Conservation (phyloP, 2,113 vertebrate species). For the Cryptomyrus ogoouensis region DNA sequence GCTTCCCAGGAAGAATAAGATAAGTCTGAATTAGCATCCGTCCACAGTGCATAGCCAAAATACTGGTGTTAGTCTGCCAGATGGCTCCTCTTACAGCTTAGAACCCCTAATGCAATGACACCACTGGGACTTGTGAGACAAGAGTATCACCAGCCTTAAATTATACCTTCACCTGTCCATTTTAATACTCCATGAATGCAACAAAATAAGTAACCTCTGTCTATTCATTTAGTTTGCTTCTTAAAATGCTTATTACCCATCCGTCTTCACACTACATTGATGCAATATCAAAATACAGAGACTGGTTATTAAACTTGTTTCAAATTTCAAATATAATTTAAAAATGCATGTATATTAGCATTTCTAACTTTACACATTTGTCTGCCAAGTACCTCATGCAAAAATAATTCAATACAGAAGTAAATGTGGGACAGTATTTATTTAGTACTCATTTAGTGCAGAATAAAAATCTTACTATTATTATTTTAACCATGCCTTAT, state of each 20-base stretch:
- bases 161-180: not conserved
- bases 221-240: not conserved
- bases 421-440: not conserved
- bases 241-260: not conserved
- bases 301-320: not conserved
- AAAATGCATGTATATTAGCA: not conserved
- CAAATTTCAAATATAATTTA: not conserved
- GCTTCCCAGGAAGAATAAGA: not conserved
- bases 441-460: not conserved
- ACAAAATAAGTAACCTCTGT: not conserved
- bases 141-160: not conserved
- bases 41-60: not conserved
- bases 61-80: not conserved
- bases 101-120: not conserved
- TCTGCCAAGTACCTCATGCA: not conserved
- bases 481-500: not conserved
- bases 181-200: not conserved
- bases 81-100: constrained; percentile 7
- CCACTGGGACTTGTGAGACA: constrained; percentile 2
- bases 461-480: not conserved
- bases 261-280: not conserved
- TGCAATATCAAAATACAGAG: not conserved
- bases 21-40: constrained; percentile 3
- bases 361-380: not conserved
- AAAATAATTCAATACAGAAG: not conserved